Evolutionary conservation across 2,797 vertebrate genomes (phyloP).

Genomic region (Huso huso): DNA sequence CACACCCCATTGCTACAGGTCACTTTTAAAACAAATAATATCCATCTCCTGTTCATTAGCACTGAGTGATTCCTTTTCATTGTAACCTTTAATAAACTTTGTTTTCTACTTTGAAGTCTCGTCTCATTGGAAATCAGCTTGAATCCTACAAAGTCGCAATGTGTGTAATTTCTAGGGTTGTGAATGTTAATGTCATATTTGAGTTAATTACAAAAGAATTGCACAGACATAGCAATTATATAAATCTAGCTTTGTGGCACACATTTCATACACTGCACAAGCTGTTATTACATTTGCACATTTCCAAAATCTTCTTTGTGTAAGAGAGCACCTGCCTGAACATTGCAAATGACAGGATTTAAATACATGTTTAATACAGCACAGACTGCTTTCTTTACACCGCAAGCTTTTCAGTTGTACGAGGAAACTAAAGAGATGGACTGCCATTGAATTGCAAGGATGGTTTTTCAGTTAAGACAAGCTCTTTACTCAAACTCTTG

Average conservation of each 20-base stretch:
- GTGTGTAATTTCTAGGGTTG: too few relatives aligned
- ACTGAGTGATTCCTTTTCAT: too few relatives aligned
- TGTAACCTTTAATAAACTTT: too few relatives aligned
- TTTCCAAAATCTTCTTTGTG: constrained; percentile 11
- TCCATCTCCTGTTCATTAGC: too few relatives aligned
- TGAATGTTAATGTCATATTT: too few relatives aligned
- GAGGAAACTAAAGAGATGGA: constrained; percentile 3
- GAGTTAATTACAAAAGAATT: constrained; percentile 5
- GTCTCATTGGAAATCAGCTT: too few relatives aligned
- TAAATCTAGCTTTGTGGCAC: constrained; percentile 13
- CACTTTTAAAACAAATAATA: too few relatives aligned
- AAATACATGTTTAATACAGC: neutral
- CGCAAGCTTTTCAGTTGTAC: neutral
- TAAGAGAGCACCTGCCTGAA: constrained; percentile 11
- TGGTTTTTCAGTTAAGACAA: constrained; percentile 1
- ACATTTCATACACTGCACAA: constrained; percentile 8
- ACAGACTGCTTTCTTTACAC: neutral
- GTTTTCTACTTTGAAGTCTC: too few relatives aligned
- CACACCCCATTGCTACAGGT: too few relatives aligned
- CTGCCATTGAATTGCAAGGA: neutral
- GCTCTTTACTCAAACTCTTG: neutral
- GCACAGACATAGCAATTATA: constrained; percentile 19
- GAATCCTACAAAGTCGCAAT: too few relatives aligned
- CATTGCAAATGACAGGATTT: neutral
- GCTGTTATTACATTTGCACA: constrained; percentile 23